Percentiles rank a stretch among this genome's conserved stretches.
Conservation (phyloP, 2,113 vertebrate species). For the Sorex araneus region DNA sequence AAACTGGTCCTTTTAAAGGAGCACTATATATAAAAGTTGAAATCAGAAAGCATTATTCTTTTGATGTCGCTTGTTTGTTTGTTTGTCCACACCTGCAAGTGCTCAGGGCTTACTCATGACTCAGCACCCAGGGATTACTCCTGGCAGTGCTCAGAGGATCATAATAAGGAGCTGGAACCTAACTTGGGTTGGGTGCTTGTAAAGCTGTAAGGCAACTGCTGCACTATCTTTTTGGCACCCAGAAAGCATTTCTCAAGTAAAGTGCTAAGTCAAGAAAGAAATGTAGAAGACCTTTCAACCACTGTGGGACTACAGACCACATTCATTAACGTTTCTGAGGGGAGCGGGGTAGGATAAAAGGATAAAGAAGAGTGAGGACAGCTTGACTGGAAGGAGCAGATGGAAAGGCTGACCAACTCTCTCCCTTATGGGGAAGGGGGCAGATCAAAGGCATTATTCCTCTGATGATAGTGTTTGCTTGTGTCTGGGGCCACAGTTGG, state of each 20-base stretch:
- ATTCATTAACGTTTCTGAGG: background rate
- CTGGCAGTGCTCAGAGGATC: too few species aligned
- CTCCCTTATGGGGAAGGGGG: background rate
- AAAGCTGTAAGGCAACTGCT: too few species aligned
- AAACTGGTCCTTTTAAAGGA: background rate
- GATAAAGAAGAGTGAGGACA: background rate
- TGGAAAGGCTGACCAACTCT: background rate
- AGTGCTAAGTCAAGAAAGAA: conserved; percentile 38
- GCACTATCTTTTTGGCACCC: background rate
- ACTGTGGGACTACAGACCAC: background rate
- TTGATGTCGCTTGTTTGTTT: too few species aligned
- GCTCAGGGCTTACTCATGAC: too few species aligned
- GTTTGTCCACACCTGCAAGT: too few species aligned
- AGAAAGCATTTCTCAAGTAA: conserved; percentile 31
- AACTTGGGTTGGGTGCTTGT: too few species aligned
- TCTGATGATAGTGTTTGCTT: too few species aligned
- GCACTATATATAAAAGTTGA: background rate
- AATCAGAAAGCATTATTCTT: background rate
- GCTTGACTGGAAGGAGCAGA: background rate
- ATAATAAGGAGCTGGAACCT: too few species aligned
- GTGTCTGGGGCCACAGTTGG: too few species aligned
- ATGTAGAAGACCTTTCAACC: background rate
- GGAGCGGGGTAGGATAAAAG: too few species aligned
- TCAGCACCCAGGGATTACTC: too few species aligned
- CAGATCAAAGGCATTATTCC: background rate